Conservation (phyloP, 2,113 vertebrate genomes). For the Poicephalus meyeri region DNA sequence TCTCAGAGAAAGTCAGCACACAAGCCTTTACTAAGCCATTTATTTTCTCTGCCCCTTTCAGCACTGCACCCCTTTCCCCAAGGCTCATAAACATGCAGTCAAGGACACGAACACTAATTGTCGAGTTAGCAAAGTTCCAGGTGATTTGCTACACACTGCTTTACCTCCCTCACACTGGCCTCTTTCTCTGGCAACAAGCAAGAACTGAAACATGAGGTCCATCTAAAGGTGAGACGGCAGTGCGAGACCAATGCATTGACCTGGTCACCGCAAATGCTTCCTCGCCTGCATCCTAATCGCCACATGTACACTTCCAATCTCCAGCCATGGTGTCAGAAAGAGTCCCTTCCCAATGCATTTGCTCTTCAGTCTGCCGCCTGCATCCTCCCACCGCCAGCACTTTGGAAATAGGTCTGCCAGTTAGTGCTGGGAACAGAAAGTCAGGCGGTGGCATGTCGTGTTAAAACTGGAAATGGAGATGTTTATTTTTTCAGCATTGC, state of each 20-base stretch:
- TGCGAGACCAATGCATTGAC: not conserved
- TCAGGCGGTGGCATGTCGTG: not conserved
- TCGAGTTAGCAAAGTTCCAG: not conserved
- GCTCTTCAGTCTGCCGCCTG: not conserved
- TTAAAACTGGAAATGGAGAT: not conserved
- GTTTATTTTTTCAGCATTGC: not conserved
- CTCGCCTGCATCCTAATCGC: not conserved
- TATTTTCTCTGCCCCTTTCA: not conserved
- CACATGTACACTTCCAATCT: not conserved
- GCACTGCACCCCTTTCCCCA: not conserved
- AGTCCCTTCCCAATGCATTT: not conserved
- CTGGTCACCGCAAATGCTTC: not conserved
- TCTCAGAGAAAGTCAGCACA: not conserved
- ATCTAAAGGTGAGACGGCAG: slow-evolving; percentile 21
- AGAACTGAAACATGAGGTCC: not conserved
- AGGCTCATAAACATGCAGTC: not conserved
- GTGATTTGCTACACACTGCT: slow-evolving; percentile 4
- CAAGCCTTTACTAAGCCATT: not conserved
- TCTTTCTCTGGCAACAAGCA: not conserved
- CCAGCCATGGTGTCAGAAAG: not conserved
- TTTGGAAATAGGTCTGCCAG: not conserved
- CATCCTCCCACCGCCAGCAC: not conserved
- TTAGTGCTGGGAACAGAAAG: not conserved
- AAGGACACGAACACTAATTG: not conserved
- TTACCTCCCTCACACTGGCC: not conserved